Evolutionary conservation across 2,113 vertebrate species (phyloP), one percentile per base, ranked within the genome.

Genomic region (Bolborhynchus lineola): DNA sequence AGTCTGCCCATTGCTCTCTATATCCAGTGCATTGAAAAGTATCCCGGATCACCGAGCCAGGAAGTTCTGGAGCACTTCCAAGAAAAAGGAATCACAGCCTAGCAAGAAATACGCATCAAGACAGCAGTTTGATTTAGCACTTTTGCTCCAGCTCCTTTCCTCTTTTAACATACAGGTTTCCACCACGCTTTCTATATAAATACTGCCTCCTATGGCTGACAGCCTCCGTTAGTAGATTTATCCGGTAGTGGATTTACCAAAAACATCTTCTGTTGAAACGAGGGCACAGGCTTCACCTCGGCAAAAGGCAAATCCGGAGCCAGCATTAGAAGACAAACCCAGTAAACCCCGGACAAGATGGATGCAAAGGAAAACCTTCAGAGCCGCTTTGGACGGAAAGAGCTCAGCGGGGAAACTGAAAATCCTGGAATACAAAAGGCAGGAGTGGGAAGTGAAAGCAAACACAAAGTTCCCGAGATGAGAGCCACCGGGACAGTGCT

Each of bases 161-260:
- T 84, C 42, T 87, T 95, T 88, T 90, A 95, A 93, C 93, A 93
- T 13, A 86, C 65, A 88, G 85, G 95, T 97, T 97, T 97, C 94
- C 95, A 97, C 81, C 77, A 82, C 65, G 59, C 72, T 92, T 88
- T 93, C 89, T 96, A 33, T 57, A 96, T 85, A 97, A 97, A 97
- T 93, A 96, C 77, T 47, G 69, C 15, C 59, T 76, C 70, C 90
- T 44, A 41, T 14, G 64, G 80, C 92, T 83, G 89, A 88, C 89
- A 93, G 92, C 82, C 92, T 79, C 95, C 57, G 64, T 20, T 29
- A 63, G 67, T 33, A 77, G 91, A 93, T 96, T 95, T 95, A 93
- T 96, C 92, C 17, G 16, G 46, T 24, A 57, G 80, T 41, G 75
- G 90, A 93, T 84, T 97, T 80, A 76, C 78, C 75, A 70, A 95